Evolutionary conservation across 2,797 vertebrate genomes (phyloP), one percentile per base, ranked within the genome.

Genomic region (Lates japonicus): DNA sequence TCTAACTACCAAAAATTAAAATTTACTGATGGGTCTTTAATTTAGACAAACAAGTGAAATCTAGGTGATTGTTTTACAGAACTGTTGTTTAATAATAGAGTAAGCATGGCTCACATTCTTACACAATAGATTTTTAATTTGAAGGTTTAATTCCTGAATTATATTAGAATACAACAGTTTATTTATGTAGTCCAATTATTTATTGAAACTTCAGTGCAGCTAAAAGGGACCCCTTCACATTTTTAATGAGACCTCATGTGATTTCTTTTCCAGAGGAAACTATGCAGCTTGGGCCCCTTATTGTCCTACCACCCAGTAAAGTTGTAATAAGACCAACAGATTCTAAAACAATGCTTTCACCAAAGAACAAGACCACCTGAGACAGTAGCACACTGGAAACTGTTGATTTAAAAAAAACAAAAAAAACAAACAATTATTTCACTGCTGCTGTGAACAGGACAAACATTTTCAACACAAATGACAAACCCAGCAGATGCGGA

Each of bases 261-360:
- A n/a, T 65, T 75, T 41, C 4, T 57, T 70, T 90, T 89, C 2
- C 80, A 95, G 95, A 74, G 49, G 67, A 31, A 76, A 61, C 68
- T 4, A 35, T 90, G 41, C 85, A 83, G 16, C 55, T 93, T 42
- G 92, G 91, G 37, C 95, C 92, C 14, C 70, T 95, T 31, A 49
- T 42, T 48, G 61, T 94, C 33, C 49, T 92, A 2, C 63, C 87
- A n/a, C 60, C 74, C 41, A 52, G 70, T 4, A 66, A 69, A 60
- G 60, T 0, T 7, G 51, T 62, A 33, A 22, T 49, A 35, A 73
- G 2, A 33, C 11, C 39, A 52, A 49, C 57, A 5, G 22, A 70
- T 29, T 70, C 55, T 4, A 70, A 61, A 65, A 63, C 2, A 0
- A 7, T 20, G 7, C 44, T 62, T 73, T 69, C 37, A 62, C 3